These are phyloP conservation scores for Phylloscopus trochilus DNA, from an alignment of 2,113 vertebrate species.

Conservation along the genomic window DNA sequence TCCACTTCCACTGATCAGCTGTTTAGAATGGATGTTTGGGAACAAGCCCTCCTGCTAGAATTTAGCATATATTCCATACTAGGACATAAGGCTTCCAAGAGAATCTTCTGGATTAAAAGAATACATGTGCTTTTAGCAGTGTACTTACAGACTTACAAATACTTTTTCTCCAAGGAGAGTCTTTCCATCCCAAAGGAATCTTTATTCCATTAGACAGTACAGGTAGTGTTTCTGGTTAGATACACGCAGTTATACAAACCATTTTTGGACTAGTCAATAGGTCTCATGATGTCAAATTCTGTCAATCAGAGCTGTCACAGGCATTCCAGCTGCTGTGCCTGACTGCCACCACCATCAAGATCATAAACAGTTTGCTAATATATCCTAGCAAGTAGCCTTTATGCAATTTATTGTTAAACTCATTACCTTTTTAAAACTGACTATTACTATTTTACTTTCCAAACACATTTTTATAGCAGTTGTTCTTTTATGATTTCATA, in stretches of 20 bases:
- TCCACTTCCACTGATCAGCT: background rate
- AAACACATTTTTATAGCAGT: background rate
- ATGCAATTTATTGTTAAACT: background rate
- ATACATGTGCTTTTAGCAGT: background rate
- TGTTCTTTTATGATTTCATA: background rate
- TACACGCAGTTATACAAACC: background rate
- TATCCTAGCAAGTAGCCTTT: background rate
- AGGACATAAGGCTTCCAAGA: background rate
- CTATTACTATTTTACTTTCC: background rate
- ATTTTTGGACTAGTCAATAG: background rate
- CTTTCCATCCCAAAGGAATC: background rate
- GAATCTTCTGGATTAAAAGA: background rate
- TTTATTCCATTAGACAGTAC: background rate
- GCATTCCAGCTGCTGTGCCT: background rate
- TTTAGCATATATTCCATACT: background rate
- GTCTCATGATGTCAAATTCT: background rate
- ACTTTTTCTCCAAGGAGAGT: background rate
- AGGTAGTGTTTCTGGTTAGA: background rate
- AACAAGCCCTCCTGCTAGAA: background rate
- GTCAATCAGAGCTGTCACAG: background rate
- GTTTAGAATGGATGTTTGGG: background rate
- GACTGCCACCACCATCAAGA: background rate
- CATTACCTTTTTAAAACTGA: background rate
- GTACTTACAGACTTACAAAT: background rate
- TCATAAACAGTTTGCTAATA: background rate